Base-by-base conservation (phyloP, 2,888 invertebrate genomes). In the Aphidoletes aphidimyza region DNA sequence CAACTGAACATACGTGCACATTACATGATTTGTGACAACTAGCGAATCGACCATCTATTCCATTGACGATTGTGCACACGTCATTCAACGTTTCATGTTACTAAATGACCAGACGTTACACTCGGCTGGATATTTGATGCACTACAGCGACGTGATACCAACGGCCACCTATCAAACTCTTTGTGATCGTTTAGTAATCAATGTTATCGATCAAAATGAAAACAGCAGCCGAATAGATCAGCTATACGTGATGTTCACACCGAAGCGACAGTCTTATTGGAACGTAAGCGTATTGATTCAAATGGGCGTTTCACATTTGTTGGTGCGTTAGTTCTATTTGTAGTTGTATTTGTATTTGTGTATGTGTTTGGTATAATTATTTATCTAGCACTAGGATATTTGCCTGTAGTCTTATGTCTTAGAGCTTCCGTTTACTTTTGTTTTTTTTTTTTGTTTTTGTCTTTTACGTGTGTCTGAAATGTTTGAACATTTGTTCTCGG, bases 11-110 rank as follows among this genome's bases (percentile, higher is more conserved):
- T n/a, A 69, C 14, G 34, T 30, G 69, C 26, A 30, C n/a, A n/a
- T 69, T 30, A 69, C 69, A 69, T 34, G 69, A 69, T 69, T 69
- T 69, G 34, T 30, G 69, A 69, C 14, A 69, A 69, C 69, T 14
- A 54, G 26, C 54, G 26, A 54, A 54, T 54, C 54, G 22, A 54
- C 5, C 54, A n/a, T n/a, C n/a, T n/a, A n/a, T 30, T 0, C 69
- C 14, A n/a, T 69, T 69, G 69, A 69, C 30, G 30, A 69, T 30
- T 69, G 54, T 54, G 5, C 26, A 14, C 30, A 69, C 30, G 14
- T 30, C 11, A 34, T 69, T 22, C 14, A 30, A 1, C 69, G 30
- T 69, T 6, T 69, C 11, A 69, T 34, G 14, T 42, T 6, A 42
- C 8, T 42, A 42, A 42, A 6, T 42, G 42, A 9, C 42, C 42